Evolutionary conservation across 2,888 invertebrate genomes (phyloP), one percentile per base, ranked within the genome.

Genomic region (Cyaniris semiargus): DNA sequence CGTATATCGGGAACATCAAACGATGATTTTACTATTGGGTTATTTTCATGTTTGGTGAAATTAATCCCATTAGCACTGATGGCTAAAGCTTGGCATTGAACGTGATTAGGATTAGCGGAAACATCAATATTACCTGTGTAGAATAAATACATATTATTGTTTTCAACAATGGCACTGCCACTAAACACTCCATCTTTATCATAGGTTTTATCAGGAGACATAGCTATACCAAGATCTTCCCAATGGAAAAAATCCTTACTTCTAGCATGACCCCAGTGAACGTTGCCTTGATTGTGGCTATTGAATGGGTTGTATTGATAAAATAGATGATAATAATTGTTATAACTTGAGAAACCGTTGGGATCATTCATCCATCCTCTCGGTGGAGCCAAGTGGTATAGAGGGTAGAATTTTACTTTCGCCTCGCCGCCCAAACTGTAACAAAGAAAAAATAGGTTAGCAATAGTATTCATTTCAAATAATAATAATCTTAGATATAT

Each of bases 341-440:
- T 81, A 78, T 83, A 92, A 48, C 85, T 80, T 76, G 90, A 86
- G 79, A 95, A 91, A 4, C 95, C 95, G 77, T 95, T 95, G 0
- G 95, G 95, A 77, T 95, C 95, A 82, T 95, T 95, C 86, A 94
- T 92, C 95, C 95, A 95, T 58, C 94, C 94, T 10, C 81, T 23
- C 0, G 84, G 84, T 0, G 91, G 90, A 5, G 87, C 85, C 34
- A 89, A 80, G 76, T 93, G 93, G 78, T 87, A 92, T 0, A 84
- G 83, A 2, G 92, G 91, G 53, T 86, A 85, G 72, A 82, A 90
- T 21, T 71, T 23, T 5, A 15, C 21, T 3, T 70, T 76, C 48
- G 70, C 5, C 27, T 15, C 70, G 7, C 34, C 38, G n/a, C 53
- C 27, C 8, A 15, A 21, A 34, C 71, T 76, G 71, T 34, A 76